phyloP scores from a whole-genome alignment of 2,113 vertebrate species.

The Hypanus sabinus region DNA sequence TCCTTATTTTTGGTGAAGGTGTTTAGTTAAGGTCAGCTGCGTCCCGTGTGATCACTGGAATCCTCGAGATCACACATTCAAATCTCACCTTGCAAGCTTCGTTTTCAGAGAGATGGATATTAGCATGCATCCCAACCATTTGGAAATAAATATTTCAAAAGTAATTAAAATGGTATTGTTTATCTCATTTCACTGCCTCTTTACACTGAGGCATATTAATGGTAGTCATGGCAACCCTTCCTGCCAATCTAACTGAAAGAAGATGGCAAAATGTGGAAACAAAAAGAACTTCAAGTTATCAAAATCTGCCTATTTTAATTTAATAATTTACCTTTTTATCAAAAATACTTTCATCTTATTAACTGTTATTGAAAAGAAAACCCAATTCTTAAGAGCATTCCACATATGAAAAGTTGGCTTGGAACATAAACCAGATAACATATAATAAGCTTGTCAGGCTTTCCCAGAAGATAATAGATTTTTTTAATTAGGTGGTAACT shows the following conservation, averaged over 20 bases:
- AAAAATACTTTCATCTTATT: neutral
- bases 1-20: neutral
- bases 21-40: neutral
- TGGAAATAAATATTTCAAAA: neutral
- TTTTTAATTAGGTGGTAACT: neutral
- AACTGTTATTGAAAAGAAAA: no score
- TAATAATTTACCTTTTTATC: no score
- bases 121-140: neutral
- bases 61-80: neutral
- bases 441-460: neutral
- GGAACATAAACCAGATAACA: neutral
- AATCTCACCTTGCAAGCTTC: neutral
- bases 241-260: neutral
- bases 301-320: neutral
- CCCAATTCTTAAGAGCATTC: neutral
- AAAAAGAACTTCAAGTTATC: neutral
- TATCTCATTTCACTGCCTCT: neutral
- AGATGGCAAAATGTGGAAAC: neutral
- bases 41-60: neutral
- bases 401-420: neutral
- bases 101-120: neutral
- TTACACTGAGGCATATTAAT: neutral
- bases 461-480: neutral
- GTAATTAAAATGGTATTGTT: neutral
- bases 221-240: neutral